Conservation (phyloP, 2,113 vertebrate species). For the Cephalophus harveyi region DNA sequence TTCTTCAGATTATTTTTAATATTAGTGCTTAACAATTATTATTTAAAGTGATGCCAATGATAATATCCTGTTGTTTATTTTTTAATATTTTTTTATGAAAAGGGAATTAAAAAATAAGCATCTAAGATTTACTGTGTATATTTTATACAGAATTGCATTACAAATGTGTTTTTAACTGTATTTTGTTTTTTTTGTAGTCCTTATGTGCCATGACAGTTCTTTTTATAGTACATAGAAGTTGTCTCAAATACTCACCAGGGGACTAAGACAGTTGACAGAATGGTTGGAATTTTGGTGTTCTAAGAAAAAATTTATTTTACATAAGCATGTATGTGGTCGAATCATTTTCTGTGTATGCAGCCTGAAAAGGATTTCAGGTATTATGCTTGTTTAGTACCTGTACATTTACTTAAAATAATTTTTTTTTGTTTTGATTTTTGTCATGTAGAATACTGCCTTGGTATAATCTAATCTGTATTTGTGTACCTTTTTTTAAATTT, state of each 20-base stretch:
- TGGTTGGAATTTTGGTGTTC: slow-evolving; percentile 55
- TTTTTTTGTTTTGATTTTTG: slow-evolving; percentile 57
- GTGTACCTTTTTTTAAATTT: slow-evolving; percentile 72
- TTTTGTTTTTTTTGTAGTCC: slow-evolving; percentile 65
- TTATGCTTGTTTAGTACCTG: slow-evolving; percentile 69
- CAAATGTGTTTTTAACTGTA: slow-evolving; percentile 70
- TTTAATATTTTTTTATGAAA: slow-evolving; percentile 63
- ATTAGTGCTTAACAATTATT: slow-evolving; percentile 64
- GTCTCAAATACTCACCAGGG: slow-evolving; percentile 68
- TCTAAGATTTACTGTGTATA: slow-evolving; percentile 55
- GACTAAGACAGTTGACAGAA: slow-evolving; percentile 54
- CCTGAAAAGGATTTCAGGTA: slow-evolving; percentile 70
- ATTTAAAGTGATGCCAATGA: slow-evolving; percentile 72
- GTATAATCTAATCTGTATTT: slow-evolving; percentile 76
- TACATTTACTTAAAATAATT: slow-evolving; percentile 46
- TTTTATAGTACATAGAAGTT: slow-evolving; percentile 64
- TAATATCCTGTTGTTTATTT: slow-evolving; percentile 54
- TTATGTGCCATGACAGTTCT: slow-evolving; percentile 76
- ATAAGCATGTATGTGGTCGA: slow-evolving; percentile 71
- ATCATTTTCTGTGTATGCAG: slow-evolving; percentile 63
- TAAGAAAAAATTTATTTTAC: slow-evolving; percentile 62
- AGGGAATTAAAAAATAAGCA: slow-evolving; percentile 66
- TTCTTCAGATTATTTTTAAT: slow-evolving; percentile 62
- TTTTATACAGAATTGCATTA: slow-evolving; percentile 71
- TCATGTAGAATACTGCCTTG: slow-evolving; percentile 69